A percentile compares a stretch with the other conserved stretches of the same genome.
phyloP scores from a whole-genome alignment of 2,797 vertebrate species.

The Cygnus olor region DNA sequence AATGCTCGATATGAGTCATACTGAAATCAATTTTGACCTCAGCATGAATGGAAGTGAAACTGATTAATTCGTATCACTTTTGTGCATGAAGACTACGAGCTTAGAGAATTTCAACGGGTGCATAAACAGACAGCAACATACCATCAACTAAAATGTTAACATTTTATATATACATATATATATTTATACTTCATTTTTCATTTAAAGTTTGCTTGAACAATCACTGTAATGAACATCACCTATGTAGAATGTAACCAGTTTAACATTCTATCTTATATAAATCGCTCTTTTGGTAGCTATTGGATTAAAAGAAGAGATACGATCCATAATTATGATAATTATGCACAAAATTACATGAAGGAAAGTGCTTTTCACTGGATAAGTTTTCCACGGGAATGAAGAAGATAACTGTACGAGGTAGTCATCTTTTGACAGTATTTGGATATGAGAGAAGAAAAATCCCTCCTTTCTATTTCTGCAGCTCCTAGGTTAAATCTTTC shows the following conservation, averaged over 20 bases:
- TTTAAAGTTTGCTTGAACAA: neutral
- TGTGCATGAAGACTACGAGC: neutral
- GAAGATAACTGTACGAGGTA: slow-evolving; percentile 1
- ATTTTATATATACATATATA: neutral
- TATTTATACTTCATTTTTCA: neutral
- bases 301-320: neutral
- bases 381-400: neutral
- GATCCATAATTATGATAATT: slow-evolving; percentile 29
- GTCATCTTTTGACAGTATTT: slow-evolving; percentile 37
- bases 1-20: slow-evolving; percentile 23
- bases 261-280: slow-evolving; percentile 1
- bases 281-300: neutral
- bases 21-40: slow-evolving; percentile 32
- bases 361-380: neutral
- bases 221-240: neutral
- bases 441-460: slow-evolving; percentile 14
- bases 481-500: slow-evolving; percentile 18
- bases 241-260: neutral
- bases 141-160: neutral
- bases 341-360: neutral
- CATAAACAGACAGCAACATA: neutral
- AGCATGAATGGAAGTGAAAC: slow-evolving; percentile 23
- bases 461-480: slow-evolving; percentile 15
- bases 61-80: slow-evolving; percentile 29
- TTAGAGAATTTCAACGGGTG: neutral